A percentile compares a stretch with the other conserved stretches of the same genome.
Conservation (phyloP, 2,888 invertebrate species). For the Horisme vitalbata region DNA sequence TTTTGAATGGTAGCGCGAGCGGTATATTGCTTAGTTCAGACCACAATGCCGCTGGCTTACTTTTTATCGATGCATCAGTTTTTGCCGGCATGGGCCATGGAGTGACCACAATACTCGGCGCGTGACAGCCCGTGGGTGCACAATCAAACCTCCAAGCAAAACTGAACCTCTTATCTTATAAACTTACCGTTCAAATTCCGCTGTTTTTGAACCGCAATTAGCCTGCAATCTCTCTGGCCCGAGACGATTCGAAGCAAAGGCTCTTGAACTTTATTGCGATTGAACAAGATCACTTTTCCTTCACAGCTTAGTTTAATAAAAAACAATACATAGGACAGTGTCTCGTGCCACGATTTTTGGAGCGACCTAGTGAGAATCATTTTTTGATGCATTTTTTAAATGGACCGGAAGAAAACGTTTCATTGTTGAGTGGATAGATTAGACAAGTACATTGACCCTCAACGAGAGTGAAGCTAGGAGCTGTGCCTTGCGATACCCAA, state of each 20-base stretch:
- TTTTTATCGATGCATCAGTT: conserved; percentile 45
- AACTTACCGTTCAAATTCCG: neutral
- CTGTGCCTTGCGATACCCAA: too few species aligned
- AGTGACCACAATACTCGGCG: conserved; percentile 49
- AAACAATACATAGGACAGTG: conserved; percentile 69
- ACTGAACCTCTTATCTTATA: neutral
- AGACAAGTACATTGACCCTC: too few species aligned
- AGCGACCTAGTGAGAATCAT: conserved; percentile 44
- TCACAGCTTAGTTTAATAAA: conserved; percentile 30
- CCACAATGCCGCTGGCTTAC: too few species aligned
- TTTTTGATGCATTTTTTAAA: conserved; percentile 50
- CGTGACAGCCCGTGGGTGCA: conserved; percentile 77
- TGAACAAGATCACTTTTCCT: conserved; percentile 28
- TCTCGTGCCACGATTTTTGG: conserved; percentile 76
- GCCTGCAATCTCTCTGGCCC: neutral
- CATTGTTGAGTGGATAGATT: too few species aligned
- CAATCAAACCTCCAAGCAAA: conserved; percentile 16
- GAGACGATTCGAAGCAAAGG: neutral
- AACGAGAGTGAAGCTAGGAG: too few species aligned
- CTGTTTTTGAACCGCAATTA: neutral
- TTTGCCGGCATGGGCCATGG: conserved; percentile 45
- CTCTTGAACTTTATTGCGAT: conserved; percentile 34
- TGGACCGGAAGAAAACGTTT: too few species aligned
- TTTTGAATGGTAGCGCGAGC: too few species aligned
- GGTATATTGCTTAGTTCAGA: too few species aligned